A percentile compares a stretch with the other conserved stretches of the same genome.
Evolutionary conservation across 2,797 vertebrate species (phyloP).

Genomic region (Dipus sagitta): DNA sequence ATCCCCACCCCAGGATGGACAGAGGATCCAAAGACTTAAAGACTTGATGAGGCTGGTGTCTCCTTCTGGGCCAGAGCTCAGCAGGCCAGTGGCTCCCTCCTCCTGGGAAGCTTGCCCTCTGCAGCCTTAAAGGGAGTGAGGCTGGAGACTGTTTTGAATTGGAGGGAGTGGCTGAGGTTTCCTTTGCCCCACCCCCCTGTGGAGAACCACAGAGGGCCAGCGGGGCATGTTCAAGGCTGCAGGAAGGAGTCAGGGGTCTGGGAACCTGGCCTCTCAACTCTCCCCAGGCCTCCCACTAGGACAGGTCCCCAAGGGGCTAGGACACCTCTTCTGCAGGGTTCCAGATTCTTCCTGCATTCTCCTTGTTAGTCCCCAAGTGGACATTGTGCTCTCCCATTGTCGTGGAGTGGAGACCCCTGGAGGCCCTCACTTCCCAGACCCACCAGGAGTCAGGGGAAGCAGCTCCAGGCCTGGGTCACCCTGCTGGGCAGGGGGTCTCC

Average conservation of each 20-base stretch:
- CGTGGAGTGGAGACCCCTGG: background rate
- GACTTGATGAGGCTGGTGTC: background rate
- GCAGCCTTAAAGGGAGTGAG: background rate
- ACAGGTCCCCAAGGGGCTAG: background rate
- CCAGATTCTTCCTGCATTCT: background rate
- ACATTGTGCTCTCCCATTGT: background rate
- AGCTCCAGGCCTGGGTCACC: background rate
- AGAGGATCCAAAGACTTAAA: background rate
- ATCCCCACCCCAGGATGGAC: background rate
- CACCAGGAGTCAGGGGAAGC: background rate
- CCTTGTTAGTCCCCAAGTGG: background rate
- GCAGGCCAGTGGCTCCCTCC: background rate
- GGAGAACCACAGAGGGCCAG: background rate
- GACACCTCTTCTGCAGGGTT: background rate
- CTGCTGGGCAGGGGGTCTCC: constrained; percentile 68
- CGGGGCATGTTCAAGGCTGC: background rate
- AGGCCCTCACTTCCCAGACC: background rate
- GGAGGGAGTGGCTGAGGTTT: background rate
- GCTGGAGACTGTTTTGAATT: background rate
- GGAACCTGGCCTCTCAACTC: background rate
- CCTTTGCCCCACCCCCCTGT: background rate
- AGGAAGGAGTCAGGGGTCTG: background rate
- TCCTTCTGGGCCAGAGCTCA: background rate
- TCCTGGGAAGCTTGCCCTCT: background rate
- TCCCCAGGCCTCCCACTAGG: background rate